Evolutionary conservation across 2,113 vertebrate species (phyloP), one percentile per base, ranked within the genome.

Genomic region (Dendrocopos noguchii): DNA sequence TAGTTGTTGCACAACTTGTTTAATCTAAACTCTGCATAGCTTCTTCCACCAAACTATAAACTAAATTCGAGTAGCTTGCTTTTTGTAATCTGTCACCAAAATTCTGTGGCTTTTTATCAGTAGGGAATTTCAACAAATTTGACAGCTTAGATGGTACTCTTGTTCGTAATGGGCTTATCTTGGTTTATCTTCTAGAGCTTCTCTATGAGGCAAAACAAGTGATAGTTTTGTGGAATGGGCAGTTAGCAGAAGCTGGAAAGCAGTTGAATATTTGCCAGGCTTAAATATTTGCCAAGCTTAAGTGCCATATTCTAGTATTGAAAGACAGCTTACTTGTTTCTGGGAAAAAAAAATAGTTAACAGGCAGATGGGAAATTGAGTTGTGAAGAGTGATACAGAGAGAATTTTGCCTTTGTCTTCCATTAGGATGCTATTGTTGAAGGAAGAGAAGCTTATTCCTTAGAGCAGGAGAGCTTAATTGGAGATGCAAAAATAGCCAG

Each of bases 371-470:
- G n/a, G 15, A 84, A 82, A 72, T 60, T 27, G 33, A 13, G 21
- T 87, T 80, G 28, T 9, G 11, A 89, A 47, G 24, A 61, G 15
- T 73, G 34, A 68, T 65, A 76, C 4, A 47, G 18, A 36, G 15
- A 80, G 17, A 77, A 57, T 68, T 93, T 84, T 92, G 39, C 16
- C 28, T 80, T 80, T 65, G 14, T 74, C 14, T 84, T 79, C 44
- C 15, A 4, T 61, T 80, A 76, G 10, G 24, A 94, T 27, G 60
- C 87, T 25, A 18, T 20, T 79, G 18, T 66, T 94, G 34, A 86
- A 76, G 63, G n/a, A 94, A 61, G 34, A 29, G 16, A 55, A 33
- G 15, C 29, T 90, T 74, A 33, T 59, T 73, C 28, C 52, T 56
- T 67, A 63, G 74, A 47, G 80, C 44, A 56, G 60, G 47, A 42